Evolutionary conservation across 2,797 vertebrate genomes (phyloP), one percentile per base, ranked within the genome.

Genomic region (Gouania willdenowi): DNA sequence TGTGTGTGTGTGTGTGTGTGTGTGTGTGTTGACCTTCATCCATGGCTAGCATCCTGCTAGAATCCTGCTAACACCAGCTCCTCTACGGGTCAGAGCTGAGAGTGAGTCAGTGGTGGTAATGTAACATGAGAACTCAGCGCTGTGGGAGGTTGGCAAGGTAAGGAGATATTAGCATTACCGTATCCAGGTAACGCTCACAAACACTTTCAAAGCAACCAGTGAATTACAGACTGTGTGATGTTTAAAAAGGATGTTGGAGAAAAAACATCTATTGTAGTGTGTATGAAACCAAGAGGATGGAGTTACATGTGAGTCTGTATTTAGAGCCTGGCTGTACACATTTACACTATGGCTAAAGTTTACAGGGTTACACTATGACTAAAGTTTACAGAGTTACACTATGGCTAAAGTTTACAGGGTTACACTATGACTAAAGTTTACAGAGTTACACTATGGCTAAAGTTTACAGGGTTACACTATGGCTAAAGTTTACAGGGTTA

Each of bases 161-260:
- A 42, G 41, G 40, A 31, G 40, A 44, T 72, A 56, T 73, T 48
- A 49, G 50, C 32, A 46, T 26, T 31, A 41, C 25, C 3, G 85
- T 84, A 58, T 66, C 81, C 77, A 75, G 74, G 83, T 82, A 80
- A 85, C 78, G 1, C 43, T 26, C 20, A 20, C 71, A 80, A 79
- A 86, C 69, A 84, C 44, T 54, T 59, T 71, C 59, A 69, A 73
- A 82, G 73, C 66, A 72, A 68, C 43, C 18, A 20, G 58, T 0
- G 10, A 74, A 67, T 66, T 46, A 50, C 68, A 48, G 47, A 41
- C 33, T 4, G n/a, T n/a, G 43, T 36, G 45, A 40, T n/a, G 13
- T 14, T n/a, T n/a, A n/a, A 38, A 52, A 49, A 66, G 54, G 16
- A 71, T 32, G 41, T 2, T 28, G 36, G 59, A 80, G 45, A 52